phyloP scores from a whole-genome alignment of 2,797 vertebrate genomes.

The Anableps anableps region DNA sequence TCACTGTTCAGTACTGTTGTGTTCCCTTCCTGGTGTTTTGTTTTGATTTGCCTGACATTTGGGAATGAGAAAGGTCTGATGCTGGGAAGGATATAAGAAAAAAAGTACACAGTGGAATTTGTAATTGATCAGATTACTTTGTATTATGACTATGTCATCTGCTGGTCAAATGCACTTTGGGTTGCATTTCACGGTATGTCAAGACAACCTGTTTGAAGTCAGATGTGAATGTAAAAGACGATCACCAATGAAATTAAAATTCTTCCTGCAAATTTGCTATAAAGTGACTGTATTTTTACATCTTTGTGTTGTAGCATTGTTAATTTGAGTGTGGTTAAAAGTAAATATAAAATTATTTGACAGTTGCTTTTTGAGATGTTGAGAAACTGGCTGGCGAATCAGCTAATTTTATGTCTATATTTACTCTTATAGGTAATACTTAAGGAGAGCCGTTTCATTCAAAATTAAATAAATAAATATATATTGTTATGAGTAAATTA shows the following conservation, averaged over 20 bases:
- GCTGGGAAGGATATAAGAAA: conserved; percentile 74
- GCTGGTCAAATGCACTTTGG: conserved; percentile 64
- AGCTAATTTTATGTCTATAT: background rate
- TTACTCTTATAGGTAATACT: background rate
- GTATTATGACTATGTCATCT: conserved; percentile 80
- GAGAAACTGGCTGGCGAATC: background rate
- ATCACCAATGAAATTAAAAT: conserved; percentile 42
- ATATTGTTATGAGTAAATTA: no score
- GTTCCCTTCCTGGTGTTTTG: conserved; percentile 72
- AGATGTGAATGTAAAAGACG: conserved; percentile 59
- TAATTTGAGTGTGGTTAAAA: background rate
- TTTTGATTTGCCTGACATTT: conserved; percentile 83
- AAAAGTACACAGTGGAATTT: conserved; percentile 66
- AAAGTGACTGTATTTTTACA: background rate
- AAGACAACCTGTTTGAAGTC: conserved; percentile 4
- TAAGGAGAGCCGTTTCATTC: no score
- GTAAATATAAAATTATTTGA: background rate
- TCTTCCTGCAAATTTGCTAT: conserved; percentile 20
- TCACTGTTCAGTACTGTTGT: conserved; percentile 77
- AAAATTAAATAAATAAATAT: no score
- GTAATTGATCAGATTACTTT: conserved; percentile 86
- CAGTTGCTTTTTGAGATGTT: background rate
- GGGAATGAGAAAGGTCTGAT: conserved; percentile 78
- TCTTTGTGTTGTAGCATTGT: conserved; percentile 7
- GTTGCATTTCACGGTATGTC: conserved; percentile 75